Base-by-base conservation (phyloP, 2,888 invertebrate species). In the Dynastes hyllus region DNA sequence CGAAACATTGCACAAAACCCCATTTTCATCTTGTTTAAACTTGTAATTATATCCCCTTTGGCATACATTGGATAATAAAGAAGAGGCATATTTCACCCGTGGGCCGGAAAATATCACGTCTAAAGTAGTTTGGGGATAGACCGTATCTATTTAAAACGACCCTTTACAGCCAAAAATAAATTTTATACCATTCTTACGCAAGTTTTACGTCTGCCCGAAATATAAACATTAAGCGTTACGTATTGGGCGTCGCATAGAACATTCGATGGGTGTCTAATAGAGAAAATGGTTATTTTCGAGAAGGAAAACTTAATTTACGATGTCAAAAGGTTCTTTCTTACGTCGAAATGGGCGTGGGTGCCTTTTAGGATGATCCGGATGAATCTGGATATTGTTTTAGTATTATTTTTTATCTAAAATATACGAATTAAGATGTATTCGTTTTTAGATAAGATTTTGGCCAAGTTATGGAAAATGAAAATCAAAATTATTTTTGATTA, bases 81-180 rank as follows among this genome's bases (percentile, higher is more conserved):
- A 58, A 58, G n/a, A 58, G 1, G n/a, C 9, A 53, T 16, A 6
- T n/a, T 53, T 16, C 53, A 22, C n/a, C 22, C 55, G 29, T 69
- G 27, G 11, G 8, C 4, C 22, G 22, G 29, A 40, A 51, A 69
- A 69, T 13, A 69, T 69, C 69, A n/a, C 6, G 69, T 27, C 50
- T 58, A 58, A 22, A 58, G 16, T 27, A 32, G 51, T 13, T 73
- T 61, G 6, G 29, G 45, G 13, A 27, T 32, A 40, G 16, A 11
- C 9, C n/a, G 13, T 40, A 61, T 76, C 79, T 79, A 79, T 79
- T 79, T 79, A 51, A 63, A 76, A 40, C 79, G 63, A 63, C 69
- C 65, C 61, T 50, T 13, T 61, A 16, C 13, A 37, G 45, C 27
- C 61, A 79, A 79, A 79, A 79, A 79, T 79, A 79, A 40, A 40